These are phyloP conservation scores for Otolemur garnettii DNA, from an alignment of 2,113 vertebrate species.

Conservation along the genomic window DNA sequence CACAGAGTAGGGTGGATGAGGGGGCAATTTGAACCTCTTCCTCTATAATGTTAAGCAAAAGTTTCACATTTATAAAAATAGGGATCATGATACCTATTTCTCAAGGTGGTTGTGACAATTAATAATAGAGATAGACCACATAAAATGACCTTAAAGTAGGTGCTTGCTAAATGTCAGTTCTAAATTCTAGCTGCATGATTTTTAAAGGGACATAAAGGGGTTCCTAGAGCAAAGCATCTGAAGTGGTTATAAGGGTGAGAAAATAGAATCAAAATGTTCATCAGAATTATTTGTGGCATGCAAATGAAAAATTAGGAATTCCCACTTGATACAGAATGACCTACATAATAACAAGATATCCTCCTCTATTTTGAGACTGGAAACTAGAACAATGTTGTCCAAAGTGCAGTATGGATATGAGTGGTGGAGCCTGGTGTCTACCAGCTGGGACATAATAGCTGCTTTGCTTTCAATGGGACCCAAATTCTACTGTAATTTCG, in stretches of 20 bases:
- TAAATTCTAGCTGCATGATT: neutral
- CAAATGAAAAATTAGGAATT: neutral
- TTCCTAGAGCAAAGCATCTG: neutral
- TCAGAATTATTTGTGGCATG: neutral
- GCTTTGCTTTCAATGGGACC: neutral
- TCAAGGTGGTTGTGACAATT: conserved; percentile 1
- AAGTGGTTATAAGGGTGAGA: neutral
- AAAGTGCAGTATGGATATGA: accelerated
- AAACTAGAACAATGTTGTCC: neutral
- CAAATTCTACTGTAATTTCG: neutral
- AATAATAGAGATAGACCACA: neutral
- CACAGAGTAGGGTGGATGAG: neutral
- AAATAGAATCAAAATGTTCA: neutral
- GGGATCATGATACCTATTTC: neutral
- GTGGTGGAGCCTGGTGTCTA: neutral
- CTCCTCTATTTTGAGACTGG: neutral
- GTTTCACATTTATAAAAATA: neutral
- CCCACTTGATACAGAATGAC: neutral
- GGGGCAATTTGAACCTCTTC: neutral
- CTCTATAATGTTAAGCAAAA: neutral
- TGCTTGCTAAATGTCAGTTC: neutral
- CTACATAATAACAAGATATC: neutral
- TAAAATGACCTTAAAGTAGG: neutral
- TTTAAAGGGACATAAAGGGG: neutral
- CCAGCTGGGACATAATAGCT: neutral